Evolutionary conservation across 2,113 vertebrate genomes (phyloP), one percentile per base, ranked within the genome.

Genomic region (Etheostoma cragini): DNA sequence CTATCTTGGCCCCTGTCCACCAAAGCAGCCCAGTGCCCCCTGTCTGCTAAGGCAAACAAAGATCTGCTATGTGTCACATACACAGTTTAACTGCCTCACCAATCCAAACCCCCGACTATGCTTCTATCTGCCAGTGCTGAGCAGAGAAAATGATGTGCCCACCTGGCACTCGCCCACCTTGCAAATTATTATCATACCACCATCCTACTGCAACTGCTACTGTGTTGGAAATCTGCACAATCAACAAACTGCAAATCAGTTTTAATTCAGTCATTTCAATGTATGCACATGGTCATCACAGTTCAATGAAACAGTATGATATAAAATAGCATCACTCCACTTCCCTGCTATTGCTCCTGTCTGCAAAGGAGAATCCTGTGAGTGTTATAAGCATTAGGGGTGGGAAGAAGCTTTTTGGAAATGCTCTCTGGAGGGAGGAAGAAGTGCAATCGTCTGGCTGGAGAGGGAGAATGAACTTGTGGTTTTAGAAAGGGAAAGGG

Each of bases 181-280:
- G 61, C 68, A 84, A 82, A 94, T 67, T 81, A 79, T 82, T 84
- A 70, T 83, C 93, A 92, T 90, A 82, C 88, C 89, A 77, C 45
- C 60, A 3, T 58, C 89, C 89, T 83, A 92, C 93, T 50, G 62
- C 0, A 56, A 21, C 10, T 50, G 58, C 35, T 60, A 8, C 50
- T 63, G 53, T 56, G 64, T 67, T 50, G 50, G 47, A 17, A 45
- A 60, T 33, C 47, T 62, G 68, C 68, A 72, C 26, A 61, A 15
- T 24, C 21, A 17, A 1, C 26, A 8, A 8, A n/a, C 52, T 33
- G 47, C 50, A 46, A 57, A 61, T 53, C n/a, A 61, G 33, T n/a
- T 45, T 24, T 47, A 30, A 6, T 42, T 52, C 26, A 12, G 22
- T 49, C 52, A 57, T 24, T 65, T 33, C n/a, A 26, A 6, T 58